Base-by-base conservation (phyloP, 2,888 invertebrate genomes). In the Ommatoiulus sabulosus region DNA sequence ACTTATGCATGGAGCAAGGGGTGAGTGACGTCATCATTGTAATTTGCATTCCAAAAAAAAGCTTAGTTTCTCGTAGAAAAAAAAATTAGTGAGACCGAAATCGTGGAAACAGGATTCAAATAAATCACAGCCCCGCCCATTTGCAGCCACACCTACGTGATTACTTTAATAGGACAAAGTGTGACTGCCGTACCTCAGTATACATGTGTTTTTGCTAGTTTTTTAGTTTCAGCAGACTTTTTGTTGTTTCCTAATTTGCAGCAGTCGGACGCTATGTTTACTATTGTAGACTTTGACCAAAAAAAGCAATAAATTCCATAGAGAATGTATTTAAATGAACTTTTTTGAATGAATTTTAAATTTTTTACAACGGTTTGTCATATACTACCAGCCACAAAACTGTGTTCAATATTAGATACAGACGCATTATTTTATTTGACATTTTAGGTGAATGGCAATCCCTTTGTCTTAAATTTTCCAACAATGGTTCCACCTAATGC, bases 261-360 rank as follows among this genome's bases (percentile, higher is more conserved):
- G 84, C 84, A 84, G 84, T 84, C 84, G 12, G 20, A 63, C 63
- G 84, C 84, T 84, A 43, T 84, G 84, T 84, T 84, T 84, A 84
- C 84, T 84, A 84, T 44, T 84, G 84, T 84, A 84, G 84, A 84
- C 84, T 44, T 84, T 84, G 84, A 84, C 84, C 84, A 84, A 84
- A 84, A 63, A 84, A 84, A 84, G 84, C 84, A 84, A 84, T 84
- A 84, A 84, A 84, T 84, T 84, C 84, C 84, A 84, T 84, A 84
- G 84, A 84, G 84, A 84, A 84, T 44, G 84, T 84, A 84, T 84
- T 84, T 84, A 84, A 84, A 84, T 63, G 63, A 63, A 63, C n/a
- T 17, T 63, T 63, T 63, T 63, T 63, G 20, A 17, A 63, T 63
- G 63, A 63, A 63, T 63, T 63, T n/a, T 5, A n/a, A 63, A 8